phyloP scores from a whole-genome alignment of 2,888 invertebrate genomes.

The Gymnosoma rotundatum region DNA sequence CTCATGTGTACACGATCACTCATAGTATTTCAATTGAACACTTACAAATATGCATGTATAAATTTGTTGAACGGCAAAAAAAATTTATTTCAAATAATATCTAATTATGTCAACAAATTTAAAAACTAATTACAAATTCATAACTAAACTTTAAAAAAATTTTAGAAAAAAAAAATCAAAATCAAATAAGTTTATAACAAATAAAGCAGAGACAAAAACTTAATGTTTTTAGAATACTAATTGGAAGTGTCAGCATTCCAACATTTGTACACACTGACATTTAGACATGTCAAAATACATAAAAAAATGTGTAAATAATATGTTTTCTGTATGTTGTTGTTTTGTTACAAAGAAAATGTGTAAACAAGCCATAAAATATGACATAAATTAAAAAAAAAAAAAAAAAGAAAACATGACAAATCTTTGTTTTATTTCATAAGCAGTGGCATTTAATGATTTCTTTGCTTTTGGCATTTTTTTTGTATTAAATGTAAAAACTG shows the following conservation, averaged over 20 bases:
- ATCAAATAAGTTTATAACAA: conserved; percentile 30
- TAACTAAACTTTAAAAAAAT: conserved; percentile 21
- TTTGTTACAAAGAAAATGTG: conserved; percentile 4
- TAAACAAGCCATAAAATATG: conserved; percentile 65
- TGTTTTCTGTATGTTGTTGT: conserved; percentile 37
- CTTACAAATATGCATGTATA: too few species aligned
- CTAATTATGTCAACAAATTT: conserved; percentile 44
- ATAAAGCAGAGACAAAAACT: conserved; percentile 29
- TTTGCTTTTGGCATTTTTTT: not conserved
- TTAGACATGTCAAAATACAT: conserved; percentile 52
- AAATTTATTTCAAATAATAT: not conserved
- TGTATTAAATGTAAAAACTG: not conserved
- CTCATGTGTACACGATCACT: not conserved
- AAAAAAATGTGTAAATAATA: conserved; percentile 49
- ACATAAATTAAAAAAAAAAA: conserved; percentile 29
- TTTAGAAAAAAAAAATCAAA: conserved; percentile 1
- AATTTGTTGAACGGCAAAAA: not conserved
- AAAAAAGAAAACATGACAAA: conserved; percentile 41
- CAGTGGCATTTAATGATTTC: conserved; percentile 22
- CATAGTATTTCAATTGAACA: not conserved
- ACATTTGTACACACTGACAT: conserved; percentile 44
- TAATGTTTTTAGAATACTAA: conserved; percentile 55
- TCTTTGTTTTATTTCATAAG: conserved; percentile 43
- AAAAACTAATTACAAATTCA: conserved; percentile 61
- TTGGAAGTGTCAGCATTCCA: conserved; percentile 35